A percentile compares a stretch with the other conserved stretches of the same genome.
These are phyloP conservation scores for Allacma fusca DNA, from an alignment of 2,888 invertebrate genomes.

Conservation along the genomic window DNA sequence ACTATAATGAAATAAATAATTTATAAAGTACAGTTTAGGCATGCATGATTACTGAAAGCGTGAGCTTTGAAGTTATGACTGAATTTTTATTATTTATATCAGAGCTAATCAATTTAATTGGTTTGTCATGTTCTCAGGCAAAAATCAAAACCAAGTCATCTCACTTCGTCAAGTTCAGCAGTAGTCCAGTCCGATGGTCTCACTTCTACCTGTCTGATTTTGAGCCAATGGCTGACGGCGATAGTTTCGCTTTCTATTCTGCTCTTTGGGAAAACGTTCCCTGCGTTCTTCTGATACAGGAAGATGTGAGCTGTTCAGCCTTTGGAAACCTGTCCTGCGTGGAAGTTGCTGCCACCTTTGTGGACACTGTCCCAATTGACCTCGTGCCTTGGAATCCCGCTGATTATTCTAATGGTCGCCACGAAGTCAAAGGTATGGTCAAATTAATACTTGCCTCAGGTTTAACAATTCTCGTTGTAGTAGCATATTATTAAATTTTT, in stretches of 20 bases:
- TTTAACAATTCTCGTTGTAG: neutral
- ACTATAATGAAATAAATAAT: too few species aligned
- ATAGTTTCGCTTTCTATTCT: conserved; percentile 57
- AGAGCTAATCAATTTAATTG: neutral
- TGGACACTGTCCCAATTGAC: conserved; percentile 55
- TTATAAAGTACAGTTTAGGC: too few species aligned
- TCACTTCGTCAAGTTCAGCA: conserved; percentile 43
- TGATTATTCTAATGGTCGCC: conserved; percentile 53
- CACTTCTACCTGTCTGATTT: conserved; percentile 52
- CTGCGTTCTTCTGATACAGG: conserved; percentile 57
- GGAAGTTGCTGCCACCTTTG: conserved; percentile 55
- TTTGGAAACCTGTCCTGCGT: conserved; percentile 56
- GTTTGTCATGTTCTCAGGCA: conserved; percentile 49
- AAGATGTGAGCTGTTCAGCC: conserved; percentile 35
- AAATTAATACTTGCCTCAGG: neutral
- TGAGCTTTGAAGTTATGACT: too few species aligned
- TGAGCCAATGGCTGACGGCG: conserved; percentile 53
- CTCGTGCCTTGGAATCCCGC: conserved; percentile 57
- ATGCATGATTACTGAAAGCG: too few species aligned
- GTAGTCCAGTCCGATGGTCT: conserved; percentile 52
- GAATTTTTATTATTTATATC: neutral
- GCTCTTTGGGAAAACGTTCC: conserved; percentile 56
- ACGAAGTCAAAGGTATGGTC: conserved; percentile 54
- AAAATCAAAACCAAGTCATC: conserved; percentile 52
- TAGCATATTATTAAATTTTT: neutral